Evolutionary conservation across 1,140 invertebrate species (phyloP).

Genomic region (Maconellicoccus hirsutus): DNA sequence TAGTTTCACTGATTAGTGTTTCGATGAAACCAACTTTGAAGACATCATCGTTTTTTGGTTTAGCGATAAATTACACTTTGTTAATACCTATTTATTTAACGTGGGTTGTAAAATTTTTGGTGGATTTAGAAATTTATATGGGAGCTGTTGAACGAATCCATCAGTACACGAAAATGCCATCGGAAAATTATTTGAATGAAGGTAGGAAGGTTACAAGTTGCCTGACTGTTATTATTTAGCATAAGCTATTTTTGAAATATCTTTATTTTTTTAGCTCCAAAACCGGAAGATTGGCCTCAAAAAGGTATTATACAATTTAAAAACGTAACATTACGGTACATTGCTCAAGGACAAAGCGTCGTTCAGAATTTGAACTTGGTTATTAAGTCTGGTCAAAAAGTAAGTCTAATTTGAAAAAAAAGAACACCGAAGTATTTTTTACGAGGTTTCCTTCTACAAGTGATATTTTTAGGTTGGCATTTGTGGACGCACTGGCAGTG

Average conservation of each 20-base stretch:
- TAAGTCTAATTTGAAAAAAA: neutral
- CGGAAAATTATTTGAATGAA: slow-evolving; percentile 42
- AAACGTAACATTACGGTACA: slow-evolving; percentile 10
- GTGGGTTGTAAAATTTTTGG: slow-evolving; percentile 66
- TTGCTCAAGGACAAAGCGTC: neutral
- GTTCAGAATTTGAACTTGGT: neutral
- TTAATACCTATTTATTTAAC: slow-evolving; percentile 68
- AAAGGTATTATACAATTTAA: neutral
- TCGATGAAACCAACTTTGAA: slow-evolving; percentile 41
- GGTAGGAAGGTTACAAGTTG: no score
- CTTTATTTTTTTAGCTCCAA: neutral
- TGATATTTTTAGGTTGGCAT: slow-evolving; percentile 52
- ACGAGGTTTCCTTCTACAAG: no score
- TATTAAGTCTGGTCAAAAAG: neutral
- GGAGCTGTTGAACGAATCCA: slow-evolving; percentile 59
- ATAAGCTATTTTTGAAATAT: neutral
- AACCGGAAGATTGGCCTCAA: neutral
- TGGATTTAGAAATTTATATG: slow-evolving; percentile 67
- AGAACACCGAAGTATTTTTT: no score
- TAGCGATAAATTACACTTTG: slow-evolving; percentile 68
- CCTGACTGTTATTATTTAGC: neutral
- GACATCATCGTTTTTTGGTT: slow-evolving; percentile 50
- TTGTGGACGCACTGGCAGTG: slow-evolving; percentile 66
- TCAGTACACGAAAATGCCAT: slow-evolving; percentile 43
- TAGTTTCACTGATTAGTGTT: slow-evolving; percentile 47